Evolutionary conservation across 2,888 invertebrate genomes (phyloP), one percentile per base, ranked within the genome.

Genomic region (Periphyllus acericola): DNA sequence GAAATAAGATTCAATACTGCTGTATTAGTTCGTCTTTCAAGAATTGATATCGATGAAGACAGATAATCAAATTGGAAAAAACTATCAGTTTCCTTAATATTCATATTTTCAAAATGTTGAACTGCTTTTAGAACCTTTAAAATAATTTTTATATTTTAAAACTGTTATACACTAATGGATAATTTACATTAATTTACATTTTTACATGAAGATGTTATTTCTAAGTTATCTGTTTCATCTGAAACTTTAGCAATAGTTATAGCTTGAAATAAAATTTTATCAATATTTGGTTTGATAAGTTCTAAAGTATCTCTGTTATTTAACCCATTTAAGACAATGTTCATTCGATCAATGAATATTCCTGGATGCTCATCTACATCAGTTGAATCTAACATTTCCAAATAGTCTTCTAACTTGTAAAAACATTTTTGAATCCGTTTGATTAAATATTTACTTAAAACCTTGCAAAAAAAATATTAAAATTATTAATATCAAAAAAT

Each of bases 241-340:
- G 86, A 74, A 55, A 87, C 32, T 74, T 87, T 87, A 74, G 86
- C 86, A 74, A 87, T 80, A 87, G 60, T 87, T 40, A 87, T 80
- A 32, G 86, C 86, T 87, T 87, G 86, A 66, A 87, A 87, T 80
- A 87, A 14, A 55, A 87, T 87, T 87, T 80, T 87, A 60, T 87
- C n/a, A 32, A 87, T 80, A 72, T 74, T 72, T 8, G 74, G 74
- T 66, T 87, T 87, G n/a, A 80, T 74, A 74, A 32, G 25, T 55
- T 80, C 40, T 40, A 81, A 36, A 74, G 40, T 32, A 1, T 72
- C 36, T 19, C 32, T 87, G 3, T 87, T 74, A 5, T 72, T 87
- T 74, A 87, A 46, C 21, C 19, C 36, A 81, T 80, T 87, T 40
- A 87, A 87, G 25, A 87, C 80, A 60, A 52, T 46, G n/a, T 87